Conservation (phyloP, 2,888 invertebrate genomes). For the Parelbella ahira region DNA sequence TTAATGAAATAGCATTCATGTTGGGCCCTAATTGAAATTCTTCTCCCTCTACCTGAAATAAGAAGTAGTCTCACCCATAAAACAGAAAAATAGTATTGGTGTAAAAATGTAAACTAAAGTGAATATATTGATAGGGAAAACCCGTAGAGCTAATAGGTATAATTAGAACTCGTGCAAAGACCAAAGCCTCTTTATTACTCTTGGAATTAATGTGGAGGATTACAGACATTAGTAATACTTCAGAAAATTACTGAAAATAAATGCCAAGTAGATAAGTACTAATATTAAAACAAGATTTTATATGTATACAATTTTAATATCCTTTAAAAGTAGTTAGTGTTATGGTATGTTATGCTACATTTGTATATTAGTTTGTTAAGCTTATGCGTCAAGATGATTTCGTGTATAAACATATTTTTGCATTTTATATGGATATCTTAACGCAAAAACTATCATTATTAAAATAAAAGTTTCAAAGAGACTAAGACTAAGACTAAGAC, state of each 20-base stretch:
- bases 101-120: slow-evolving; percentile 21
- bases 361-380: slow-evolving; percentile 43
- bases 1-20: slow-evolving; percentile 73
- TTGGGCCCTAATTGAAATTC: slow-evolving; percentile 76
- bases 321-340: slow-evolving; percentile 46
- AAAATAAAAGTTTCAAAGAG: slow-evolving; percentile 49
- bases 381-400: slow-evolving; percentile 37
- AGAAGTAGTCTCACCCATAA: slow-evolving; percentile 79
- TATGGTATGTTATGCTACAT: slow-evolving; percentile 42
- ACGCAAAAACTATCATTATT: slow-evolving; percentile 40
- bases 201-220: slow-evolving; percentile 37
- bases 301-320: slow-evolving; percentile 54
- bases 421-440: slow-evolving; percentile 27
- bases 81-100: slow-evolving; percentile 48
- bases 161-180: slow-evolving; percentile 60
- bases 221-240: slow-evolving; percentile 19
- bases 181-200: slow-evolving; percentile 77
- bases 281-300: slow-evolving; percentile 60
- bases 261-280: slow-evolving; percentile 34
- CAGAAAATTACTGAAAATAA: slow-evolving; percentile 30
- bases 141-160: slow-evolving; percentile 34
- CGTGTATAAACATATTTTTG: slow-evolving; percentile 20
- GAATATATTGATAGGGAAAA: slow-evolving; percentile 35
- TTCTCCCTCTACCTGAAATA: slow-evolving; percentile 80
- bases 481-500: too few relatives aligned